These are phyloP conservation scores for Typhlichthys subterraneus DNA, from an alignment of 2,797 vertebrate species.

Conservation along the genomic window DNA sequence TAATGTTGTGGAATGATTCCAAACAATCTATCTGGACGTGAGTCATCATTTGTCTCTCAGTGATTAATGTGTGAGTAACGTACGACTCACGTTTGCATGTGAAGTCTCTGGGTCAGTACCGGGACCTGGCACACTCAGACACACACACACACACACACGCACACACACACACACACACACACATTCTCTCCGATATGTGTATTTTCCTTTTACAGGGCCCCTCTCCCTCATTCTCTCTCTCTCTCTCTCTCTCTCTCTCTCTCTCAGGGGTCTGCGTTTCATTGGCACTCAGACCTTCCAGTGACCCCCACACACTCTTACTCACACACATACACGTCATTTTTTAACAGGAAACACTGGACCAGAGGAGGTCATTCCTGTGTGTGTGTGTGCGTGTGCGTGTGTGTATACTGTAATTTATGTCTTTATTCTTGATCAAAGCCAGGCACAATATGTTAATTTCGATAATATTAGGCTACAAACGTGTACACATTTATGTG, in stretches of 20 bases:
- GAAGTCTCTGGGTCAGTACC: no score
- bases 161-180: not conserved
- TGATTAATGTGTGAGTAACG: no score
- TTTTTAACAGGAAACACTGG: conserved; percentile 35
- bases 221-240: conserved; percentile 33
- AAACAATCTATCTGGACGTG: no score
- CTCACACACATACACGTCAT: conserved; percentile 35
- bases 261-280: conserved; percentile 49
- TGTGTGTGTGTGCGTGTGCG: conserved; percentile 10
- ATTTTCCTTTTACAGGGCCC: not conserved
- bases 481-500: no score
- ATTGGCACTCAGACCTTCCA: conserved; percentile 46
- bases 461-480: no score
- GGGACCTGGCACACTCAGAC: not conserved
- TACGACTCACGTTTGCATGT: no score
- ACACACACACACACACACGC: not conserved
- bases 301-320: conserved; percentile 8
- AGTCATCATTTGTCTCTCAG: no score
- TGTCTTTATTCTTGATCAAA: not conserved
- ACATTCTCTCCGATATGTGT: not conserved
- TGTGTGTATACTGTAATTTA: not conserved
- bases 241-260: conserved; percentile 37
- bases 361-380: conserved; percentile 21
- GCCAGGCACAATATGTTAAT: no score
- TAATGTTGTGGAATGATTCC: no score